Evolutionary conservation across 2,113 vertebrate genomes (phyloP).

Genomic region (Apeltes quadracus): DNA sequence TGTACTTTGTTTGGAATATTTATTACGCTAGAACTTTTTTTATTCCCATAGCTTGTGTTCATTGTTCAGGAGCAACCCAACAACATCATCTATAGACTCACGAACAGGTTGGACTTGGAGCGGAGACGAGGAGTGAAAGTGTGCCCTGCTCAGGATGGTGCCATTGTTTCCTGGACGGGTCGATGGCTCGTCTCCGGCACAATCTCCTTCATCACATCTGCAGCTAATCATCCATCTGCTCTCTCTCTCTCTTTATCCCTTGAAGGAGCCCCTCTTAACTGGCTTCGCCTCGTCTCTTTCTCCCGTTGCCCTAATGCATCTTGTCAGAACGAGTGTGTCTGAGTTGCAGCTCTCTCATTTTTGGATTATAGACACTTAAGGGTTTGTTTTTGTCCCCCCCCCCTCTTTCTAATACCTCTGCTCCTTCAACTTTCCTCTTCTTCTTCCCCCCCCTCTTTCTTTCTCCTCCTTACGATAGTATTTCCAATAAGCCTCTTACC

Average conservation of each 20-base stretch:
- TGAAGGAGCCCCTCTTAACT: constrained; percentile 59
- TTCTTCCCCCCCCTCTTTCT: constrained; percentile 25
- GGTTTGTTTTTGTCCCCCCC: constrained; percentile 35
- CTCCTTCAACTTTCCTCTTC: constrained; percentile 26
- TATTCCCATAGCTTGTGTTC: background rate
- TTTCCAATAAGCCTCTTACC: constrained; percentile 74
- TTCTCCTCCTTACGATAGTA: constrained; percentile 33
- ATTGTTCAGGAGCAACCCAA: background rate
- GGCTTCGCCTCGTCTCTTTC: constrained; percentile 53
- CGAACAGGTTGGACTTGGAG: constrained; percentile 33
- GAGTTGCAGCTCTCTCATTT: constrained; percentile 62
- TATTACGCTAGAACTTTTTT: no score
- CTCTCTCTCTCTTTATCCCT: constrained; percentile 34
- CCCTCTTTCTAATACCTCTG: constrained; percentile 3
- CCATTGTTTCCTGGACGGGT: constrained; percentile 66
- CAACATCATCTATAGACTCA: constrained; percentile 16
- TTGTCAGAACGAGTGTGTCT: constrained; percentile 71
- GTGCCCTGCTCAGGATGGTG: constrained; percentile 50
- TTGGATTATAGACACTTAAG: constrained; percentile 66
- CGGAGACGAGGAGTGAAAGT: constrained; percentile 34
- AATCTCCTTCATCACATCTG: constrained; percentile 67
- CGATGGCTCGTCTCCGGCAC: constrained; percentile 69
- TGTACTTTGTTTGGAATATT: background rate
- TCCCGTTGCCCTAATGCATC: constrained; percentile 62
- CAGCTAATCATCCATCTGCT: constrained; percentile 66